Percentiles rank a stretch among this genome's conserved stretches.
Evolutionary conservation across 2,113 vertebrate species (phyloP).

Genomic region (Pterocles burchelli): DNA sequence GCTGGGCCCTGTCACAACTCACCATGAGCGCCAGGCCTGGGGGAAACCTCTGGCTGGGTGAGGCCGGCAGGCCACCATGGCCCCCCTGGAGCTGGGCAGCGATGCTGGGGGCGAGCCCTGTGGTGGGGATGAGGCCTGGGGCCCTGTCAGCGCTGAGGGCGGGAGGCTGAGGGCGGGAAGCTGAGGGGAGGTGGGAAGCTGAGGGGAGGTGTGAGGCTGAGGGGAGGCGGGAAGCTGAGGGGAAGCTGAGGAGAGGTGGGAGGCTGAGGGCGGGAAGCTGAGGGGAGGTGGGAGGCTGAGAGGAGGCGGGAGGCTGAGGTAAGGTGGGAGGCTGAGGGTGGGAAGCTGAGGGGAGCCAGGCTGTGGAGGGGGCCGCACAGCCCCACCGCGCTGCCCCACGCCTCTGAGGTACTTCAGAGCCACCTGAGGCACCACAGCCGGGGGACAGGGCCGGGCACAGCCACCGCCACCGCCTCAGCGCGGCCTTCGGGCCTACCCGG

Average conservation of each 20-base stretch:
- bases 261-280: not conserved
- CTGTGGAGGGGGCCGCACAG: not conserved
- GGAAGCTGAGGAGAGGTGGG: not conserved
- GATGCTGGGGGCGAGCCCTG: not conserved
- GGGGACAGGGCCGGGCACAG: accelerated
- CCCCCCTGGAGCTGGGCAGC: not conserved
- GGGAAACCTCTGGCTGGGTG: not conserved
- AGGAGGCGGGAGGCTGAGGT: too few relatives aligned
- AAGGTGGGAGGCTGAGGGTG: not conserved
- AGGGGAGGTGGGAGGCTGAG: not conserved
- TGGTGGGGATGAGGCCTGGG: too few relatives aligned
- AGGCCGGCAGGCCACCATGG: not conserved
- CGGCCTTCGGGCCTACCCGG: too few relatives aligned
- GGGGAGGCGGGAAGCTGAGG: too few relatives aligned
- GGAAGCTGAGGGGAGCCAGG: accelerated
- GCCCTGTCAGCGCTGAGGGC: not conserved
- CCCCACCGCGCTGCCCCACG: not conserved
- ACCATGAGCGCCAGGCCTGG: not conserved
- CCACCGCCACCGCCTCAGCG: too few relatives aligned
- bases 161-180: not conserved
- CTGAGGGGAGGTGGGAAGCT: not conserved
- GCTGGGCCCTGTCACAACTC: not conserved
- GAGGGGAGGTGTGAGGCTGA: too few relatives aligned
- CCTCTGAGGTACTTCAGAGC: not conserved
- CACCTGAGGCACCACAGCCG: accelerated